These are phyloP conservation scores for Bombus superbus DNA, from an alignment of 1,140 invertebrate genomes.

Conservation along the genomic window DNA sequence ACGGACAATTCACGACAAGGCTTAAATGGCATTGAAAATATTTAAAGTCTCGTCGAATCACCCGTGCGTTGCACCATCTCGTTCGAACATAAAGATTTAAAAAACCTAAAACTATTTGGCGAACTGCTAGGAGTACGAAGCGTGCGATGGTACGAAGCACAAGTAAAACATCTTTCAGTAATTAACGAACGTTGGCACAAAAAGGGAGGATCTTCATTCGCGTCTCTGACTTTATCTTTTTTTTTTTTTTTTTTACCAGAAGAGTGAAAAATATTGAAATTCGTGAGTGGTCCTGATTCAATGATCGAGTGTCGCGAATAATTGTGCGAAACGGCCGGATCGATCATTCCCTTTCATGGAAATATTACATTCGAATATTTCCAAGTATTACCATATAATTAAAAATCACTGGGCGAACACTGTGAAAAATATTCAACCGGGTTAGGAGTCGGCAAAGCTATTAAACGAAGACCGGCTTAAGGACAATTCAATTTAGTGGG, in stretches of 20 bases:
- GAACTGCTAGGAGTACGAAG: too few relatives aligned
- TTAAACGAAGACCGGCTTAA: conserved; percentile 31
- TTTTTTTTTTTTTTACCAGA: too few relatives aligned
- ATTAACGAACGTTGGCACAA: background rate
- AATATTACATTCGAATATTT: background rate
- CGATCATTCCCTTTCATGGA: background rate
- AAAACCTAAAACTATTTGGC: too few relatives aligned
- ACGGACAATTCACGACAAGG: too few relatives aligned
- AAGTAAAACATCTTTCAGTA: too few relatives aligned
- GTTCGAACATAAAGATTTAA: too few relatives aligned
- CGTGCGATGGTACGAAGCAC: too few relatives aligned
- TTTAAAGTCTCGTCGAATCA: too few relatives aligned
- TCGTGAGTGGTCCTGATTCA: background rate
- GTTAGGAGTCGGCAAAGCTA: background rate
- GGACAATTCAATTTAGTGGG: conserved; percentile 33
- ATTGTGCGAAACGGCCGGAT: background rate
- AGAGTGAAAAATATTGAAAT: background rate
- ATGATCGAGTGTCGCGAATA: background rate
- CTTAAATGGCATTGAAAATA: too few relatives aligned
- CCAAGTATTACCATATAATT: conserved; percentile 17
- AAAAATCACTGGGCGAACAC: background rate
- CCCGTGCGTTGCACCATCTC: too few relatives aligned
- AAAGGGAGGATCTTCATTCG: background rate
- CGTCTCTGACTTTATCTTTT: too few relatives aligned
- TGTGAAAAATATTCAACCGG: background rate